phyloP scores from a whole-genome alignment of 2,113 vertebrate species.

The Herpetotheres cachinnans region DNA sequence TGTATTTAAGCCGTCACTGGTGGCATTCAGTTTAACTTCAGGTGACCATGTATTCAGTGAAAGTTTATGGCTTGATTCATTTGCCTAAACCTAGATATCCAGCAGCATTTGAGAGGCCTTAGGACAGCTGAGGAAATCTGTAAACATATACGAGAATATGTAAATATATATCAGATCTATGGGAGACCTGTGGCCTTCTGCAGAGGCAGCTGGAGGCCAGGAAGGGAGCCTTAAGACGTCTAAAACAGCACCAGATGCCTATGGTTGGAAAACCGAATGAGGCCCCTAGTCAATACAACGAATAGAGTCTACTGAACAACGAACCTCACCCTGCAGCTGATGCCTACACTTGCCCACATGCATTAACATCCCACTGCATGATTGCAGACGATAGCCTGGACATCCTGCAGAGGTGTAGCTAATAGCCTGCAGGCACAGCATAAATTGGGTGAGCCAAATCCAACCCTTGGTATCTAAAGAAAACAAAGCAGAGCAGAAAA shows the following conservation, averaged over 20 bases:
- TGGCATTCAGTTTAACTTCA: neutral
- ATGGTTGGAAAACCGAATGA: neutral
- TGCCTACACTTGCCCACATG: neutral
- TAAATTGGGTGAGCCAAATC: neutral
- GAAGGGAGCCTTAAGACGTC: neutral
- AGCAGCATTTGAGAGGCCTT: neutral
- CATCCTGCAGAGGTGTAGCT: neutral
- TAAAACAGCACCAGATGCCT: neutral
- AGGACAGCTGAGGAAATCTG: neutral
- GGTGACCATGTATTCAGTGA: neutral
- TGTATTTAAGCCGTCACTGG: neutral
- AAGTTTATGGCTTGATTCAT: neutral
- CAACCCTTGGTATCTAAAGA: neutral
- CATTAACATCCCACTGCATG: neutral
- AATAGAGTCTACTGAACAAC: neutral
- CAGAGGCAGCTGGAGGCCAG: neutral
- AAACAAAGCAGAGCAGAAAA: neutral
- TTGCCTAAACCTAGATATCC: neutral
- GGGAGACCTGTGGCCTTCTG: neutral
- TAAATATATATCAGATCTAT: neutral
- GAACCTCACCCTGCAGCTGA: neutral
- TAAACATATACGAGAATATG: neutral
- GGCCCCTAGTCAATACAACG: accelerated
- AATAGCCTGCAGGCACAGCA: neutral
- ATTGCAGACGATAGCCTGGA: neutral